These are phyloP conservation scores for Ianthella basta DNA, from an alignment of 37 sponge, comb jelly and placozoan genomes.

Conservation along the genomic window DNA sequence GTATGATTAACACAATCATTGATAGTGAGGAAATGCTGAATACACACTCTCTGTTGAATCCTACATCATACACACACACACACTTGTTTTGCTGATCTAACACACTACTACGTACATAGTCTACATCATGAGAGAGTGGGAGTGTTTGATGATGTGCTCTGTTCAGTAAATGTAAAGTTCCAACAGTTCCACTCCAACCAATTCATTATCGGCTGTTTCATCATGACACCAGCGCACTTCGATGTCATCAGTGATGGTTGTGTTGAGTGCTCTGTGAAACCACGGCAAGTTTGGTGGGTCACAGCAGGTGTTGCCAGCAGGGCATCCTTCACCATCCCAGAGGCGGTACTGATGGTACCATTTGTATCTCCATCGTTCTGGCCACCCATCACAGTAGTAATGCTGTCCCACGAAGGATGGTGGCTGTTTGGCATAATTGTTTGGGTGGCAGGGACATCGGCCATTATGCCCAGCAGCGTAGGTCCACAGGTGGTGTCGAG, in stretches of 20 bases:
- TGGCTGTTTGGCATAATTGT: neutral
- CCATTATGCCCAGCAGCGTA: slow-evolving; percentile 3
- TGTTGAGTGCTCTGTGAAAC: slow-evolving; percentile 32
- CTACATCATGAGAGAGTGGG: too few relatives aligned
- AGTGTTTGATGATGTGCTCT: too few relatives aligned
- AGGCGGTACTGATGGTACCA: slow-evolving; percentile 31
- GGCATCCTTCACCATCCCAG: slow-evolving; percentile 49
- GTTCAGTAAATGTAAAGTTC: neutral
- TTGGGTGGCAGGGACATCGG: neutral
- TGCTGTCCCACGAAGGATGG: neutral
- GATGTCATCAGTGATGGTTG: slow-evolving; percentile 34
- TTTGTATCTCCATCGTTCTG: too few relatives aligned
- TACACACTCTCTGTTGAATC: too few relatives aligned
- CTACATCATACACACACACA: too few relatives aligned
- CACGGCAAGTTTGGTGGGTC: slow-evolving; percentile 26
- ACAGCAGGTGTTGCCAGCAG: slow-evolving; percentile 18
- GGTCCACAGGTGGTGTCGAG: slow-evolving; percentile 18
- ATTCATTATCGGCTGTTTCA: neutral
- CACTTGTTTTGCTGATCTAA: too few relatives aligned
- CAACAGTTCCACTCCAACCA: neutral
- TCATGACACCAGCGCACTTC: slow-evolving; percentile 6
- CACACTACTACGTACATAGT: too few relatives aligned
- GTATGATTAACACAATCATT: too few relatives aligned
- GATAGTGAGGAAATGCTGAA: too few relatives aligned
- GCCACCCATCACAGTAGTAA: neutral